Conservation (phyloP, 53 echinoderm and acorn worm species). For the Echinarachnius parma region DNA sequence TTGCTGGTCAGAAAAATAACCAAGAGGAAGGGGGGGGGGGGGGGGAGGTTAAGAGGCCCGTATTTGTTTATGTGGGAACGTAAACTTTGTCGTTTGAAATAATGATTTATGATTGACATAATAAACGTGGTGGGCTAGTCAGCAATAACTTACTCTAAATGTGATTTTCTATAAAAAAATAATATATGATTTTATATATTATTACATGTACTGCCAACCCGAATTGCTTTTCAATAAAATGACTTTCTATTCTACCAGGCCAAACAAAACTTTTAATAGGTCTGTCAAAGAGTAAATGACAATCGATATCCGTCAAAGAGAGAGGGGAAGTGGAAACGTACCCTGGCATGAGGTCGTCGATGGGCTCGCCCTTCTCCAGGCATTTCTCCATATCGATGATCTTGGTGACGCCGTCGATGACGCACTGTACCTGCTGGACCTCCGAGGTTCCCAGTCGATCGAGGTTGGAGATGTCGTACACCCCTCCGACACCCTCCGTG, state of each 20-base stretch:
- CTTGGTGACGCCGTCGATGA: constrained; percentile 78
- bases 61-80: too few species aligned
- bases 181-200: background rate
- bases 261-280: too few species aligned
- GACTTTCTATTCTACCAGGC: too few species aligned
- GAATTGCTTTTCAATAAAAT: too few species aligned
- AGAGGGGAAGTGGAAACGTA: constrained; percentile 14
- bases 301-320: background rate
- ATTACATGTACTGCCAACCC: too few species aligned
- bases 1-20: background rate
- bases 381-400: constrained; percentile 82
- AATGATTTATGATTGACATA: too few species aligned
- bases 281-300: background rate
- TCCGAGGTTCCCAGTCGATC: constrained; percentile 92
- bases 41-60: too few species aligned
- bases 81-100: too few species aligned
- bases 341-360: constrained; percentile 78
- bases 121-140: too few species aligned
- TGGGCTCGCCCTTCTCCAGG: constrained; percentile 74
- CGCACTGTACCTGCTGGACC: constrained; percentile 88
- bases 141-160: too few species aligned
- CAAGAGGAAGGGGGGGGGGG: too few species aligned
- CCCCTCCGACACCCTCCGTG: constrained; percentile 85
- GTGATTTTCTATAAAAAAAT: too few species aligned
- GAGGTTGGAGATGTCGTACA: constrained; percentile 94